phyloP scores from a whole-genome alignment of 2,888 invertebrate species.

The Oscheius sp. region DNA sequence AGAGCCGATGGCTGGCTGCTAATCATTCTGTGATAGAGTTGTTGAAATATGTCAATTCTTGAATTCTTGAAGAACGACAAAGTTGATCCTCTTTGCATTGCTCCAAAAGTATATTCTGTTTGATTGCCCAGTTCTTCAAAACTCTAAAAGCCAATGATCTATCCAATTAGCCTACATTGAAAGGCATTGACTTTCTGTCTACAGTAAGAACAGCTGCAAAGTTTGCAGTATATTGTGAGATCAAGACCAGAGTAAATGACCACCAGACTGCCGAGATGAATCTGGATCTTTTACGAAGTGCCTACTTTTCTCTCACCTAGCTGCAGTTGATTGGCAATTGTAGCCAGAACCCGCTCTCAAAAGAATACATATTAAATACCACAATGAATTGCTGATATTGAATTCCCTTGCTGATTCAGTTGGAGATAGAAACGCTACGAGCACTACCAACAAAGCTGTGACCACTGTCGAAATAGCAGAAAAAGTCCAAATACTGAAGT shows the following conservation, averaged over 20 bases:
- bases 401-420: conserved; percentile 70
- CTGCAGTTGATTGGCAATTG: conserved; percentile 80
- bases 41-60: conserved; percentile 71
- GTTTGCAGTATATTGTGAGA: conserved; percentile 98
- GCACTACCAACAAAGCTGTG: conserved; percentile 72
- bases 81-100: conserved; percentile 89
- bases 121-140: conserved; percentile 89
- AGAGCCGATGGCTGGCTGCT: conserved; percentile 80
- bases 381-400: conserved; percentile 59
- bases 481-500: conserved; percentile 89
- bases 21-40: conserved; percentile 72
- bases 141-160: conserved; percentile 43
- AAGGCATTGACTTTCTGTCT: conserved; percentile 78
- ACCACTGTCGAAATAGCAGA: conserved; percentile 86
- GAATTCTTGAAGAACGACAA: conserved; percentile 82
- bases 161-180: conserved; percentile 46
- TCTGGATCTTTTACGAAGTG: conserved; percentile 15
- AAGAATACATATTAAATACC: conserved; percentile 77
- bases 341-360: conserved; percentile 95
- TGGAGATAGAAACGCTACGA: conserved; percentile 73
- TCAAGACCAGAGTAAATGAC: conserved; percentile 97
- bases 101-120: conserved; percentile 90
- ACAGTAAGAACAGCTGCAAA: conserved; percentile 96
- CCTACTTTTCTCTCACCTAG: conserved; percentile 27
- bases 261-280: conserved; percentile 79